A percentile compares a stretch with the other conserved stretches of the same genome.
phyloP scores from a whole-genome alignment of 2,113 vertebrate species.

The Xiphophorus hellerii region DNA sequence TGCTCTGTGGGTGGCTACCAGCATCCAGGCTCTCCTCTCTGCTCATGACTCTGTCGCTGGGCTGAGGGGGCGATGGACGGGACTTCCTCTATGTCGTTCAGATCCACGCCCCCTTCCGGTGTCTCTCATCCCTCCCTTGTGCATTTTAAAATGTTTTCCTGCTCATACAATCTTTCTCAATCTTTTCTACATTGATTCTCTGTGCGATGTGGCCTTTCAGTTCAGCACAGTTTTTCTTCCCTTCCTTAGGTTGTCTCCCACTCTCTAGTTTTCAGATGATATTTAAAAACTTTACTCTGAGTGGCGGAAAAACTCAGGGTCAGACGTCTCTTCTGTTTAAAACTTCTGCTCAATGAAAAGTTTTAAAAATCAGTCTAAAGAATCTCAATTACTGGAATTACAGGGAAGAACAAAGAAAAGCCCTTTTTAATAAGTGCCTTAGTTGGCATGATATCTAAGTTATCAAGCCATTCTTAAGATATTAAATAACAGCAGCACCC shows the following conservation, averaged over 20 bases:
- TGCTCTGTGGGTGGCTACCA: conserved; percentile 71
- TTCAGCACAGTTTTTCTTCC: conserved; percentile 25
- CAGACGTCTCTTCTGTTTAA: not conserved
- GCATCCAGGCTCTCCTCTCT: conserved; percentile 70
- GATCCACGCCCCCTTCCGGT: conserved; percentile 58
- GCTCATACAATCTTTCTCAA: conserved; percentile 41
- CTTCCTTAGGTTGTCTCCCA: conserved; percentile 46
- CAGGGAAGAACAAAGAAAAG: too few species aligned
- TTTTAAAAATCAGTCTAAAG: too few species aligned
- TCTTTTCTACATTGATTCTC: conserved; percentile 5
- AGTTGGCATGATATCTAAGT: too few species aligned
- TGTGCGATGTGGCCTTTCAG: conserved; percentile 4
- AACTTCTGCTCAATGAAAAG: too few species aligned
- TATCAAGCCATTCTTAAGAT: too few species aligned
- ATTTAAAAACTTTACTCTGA: conserved; percentile 56
- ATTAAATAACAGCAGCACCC: too few species aligned
- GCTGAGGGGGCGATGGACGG: conserved; percentile 72
- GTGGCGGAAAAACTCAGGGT: not conserved
- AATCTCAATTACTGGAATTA: too few species aligned
- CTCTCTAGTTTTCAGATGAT: conserved; percentile 53
- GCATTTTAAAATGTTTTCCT: conserved; percentile 22
- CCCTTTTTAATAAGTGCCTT: too few species aligned
- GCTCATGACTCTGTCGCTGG: conserved; percentile 56
- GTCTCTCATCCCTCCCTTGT: conserved; percentile 37
- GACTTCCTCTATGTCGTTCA: conserved; percentile 65